These are phyloP conservation scores for Bovichtus diacanthus DNA, from an alignment of 2,797 vertebrate species.

Conservation along the genomic window DNA sequence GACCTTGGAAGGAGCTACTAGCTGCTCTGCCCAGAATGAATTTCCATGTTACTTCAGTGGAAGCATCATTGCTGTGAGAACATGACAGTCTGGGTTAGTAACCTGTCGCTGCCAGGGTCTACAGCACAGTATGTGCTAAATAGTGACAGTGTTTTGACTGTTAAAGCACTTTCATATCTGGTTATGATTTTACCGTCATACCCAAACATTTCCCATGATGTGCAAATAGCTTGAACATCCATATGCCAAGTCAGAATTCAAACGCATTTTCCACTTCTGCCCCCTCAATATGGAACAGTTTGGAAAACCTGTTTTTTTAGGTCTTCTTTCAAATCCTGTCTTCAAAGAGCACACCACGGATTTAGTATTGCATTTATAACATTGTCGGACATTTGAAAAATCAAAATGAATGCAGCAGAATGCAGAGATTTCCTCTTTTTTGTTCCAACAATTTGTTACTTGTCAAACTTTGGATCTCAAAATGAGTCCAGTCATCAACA, in stretches of 20 bases:
- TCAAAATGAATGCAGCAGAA: not conserved
- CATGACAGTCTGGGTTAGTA: conserved; percentile 20
- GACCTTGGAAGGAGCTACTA: conserved; percentile 28
- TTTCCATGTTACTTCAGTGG: conserved; percentile 42
- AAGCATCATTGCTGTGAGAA: conserved; percentile 19
- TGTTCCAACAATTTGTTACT: not conserved
- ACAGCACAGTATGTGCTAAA: not conserved
- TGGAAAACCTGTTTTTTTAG: not conserved
- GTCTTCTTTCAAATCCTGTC: not conserved
- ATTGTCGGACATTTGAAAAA: not conserved
- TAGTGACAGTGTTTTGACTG: not conserved
- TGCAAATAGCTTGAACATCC: not conserved
- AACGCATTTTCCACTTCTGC: conserved; percentile 37
- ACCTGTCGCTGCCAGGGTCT: conserved; percentile 5
- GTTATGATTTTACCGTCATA: not conserved
- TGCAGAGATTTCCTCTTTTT: not conserved
- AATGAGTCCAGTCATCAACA: not conserved
- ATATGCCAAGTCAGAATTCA: conserved; percentile 4
- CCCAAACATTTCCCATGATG: not conserved
- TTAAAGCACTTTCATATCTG: not conserved
- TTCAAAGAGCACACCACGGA: not conserved
- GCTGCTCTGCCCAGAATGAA: conserved; percentile 28
- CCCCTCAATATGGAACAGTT: not conserved
- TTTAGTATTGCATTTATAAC: not conserved
- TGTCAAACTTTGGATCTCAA: not conserved